These are phyloP conservation scores for Myodes glareolus DNA, from an alignment of 2,113 vertebrate species.

Conservation along the genomic window DNA sequence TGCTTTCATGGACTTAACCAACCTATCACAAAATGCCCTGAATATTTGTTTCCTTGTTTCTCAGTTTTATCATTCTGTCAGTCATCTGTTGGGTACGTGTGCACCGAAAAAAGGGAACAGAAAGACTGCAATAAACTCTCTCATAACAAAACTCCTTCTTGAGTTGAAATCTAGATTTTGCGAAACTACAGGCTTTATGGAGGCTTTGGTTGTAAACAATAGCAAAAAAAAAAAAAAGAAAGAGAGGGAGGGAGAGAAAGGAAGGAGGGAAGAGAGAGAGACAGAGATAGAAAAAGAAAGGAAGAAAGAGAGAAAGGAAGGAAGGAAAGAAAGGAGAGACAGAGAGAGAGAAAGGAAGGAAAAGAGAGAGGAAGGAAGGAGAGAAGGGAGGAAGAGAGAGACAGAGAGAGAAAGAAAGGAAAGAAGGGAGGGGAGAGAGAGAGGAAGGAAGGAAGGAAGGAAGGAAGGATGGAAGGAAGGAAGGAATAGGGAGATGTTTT, in stretches of 20 bases:
- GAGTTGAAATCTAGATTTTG: not conserved
- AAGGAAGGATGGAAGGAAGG: not conserved
- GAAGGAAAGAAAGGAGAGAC: no score
- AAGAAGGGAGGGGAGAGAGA: no score
- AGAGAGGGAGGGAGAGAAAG: no score
- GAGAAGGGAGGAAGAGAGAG: accelerated
- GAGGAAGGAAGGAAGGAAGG: no score
- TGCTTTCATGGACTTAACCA: conserved; percentile 23
- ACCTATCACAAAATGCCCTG: not conserved
- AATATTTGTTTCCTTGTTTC: not conserved
- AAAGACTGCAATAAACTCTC: not conserved
- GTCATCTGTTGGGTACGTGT: not conserved
- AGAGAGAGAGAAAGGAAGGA: accelerated
- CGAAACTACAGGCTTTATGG: not conserved
- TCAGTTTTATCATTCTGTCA: not conserved
- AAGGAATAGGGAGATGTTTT: not conserved
- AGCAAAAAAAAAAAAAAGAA: not conserved
- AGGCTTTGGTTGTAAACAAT: conserved; percentile 14
- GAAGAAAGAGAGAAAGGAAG: not conserved
- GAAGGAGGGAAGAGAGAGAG: not conserved
- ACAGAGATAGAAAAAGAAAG: no score
- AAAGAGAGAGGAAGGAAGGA: accelerated
- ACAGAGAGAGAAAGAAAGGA: not conserved
- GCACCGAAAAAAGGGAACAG: not conserved
- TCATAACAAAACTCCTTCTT: conserved; percentile 10